Conservation (phyloP, 2,113 vertebrate species). For the Heterocephalus glaber region DNA sequence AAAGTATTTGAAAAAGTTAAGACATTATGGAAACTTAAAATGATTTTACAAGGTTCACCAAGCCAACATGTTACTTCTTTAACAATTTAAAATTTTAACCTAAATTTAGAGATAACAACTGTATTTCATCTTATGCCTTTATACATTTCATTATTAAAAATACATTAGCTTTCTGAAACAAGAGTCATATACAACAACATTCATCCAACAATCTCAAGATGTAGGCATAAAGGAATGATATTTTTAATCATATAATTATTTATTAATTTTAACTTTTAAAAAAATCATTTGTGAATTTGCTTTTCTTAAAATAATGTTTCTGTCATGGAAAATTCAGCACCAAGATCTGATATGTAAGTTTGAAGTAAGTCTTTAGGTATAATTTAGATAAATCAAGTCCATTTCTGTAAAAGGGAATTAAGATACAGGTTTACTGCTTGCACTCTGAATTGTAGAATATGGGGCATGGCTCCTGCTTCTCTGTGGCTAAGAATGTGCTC, state of each 20-base stretch:
- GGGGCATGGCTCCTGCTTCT: not conserved
- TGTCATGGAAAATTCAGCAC: constrained; percentile 13
- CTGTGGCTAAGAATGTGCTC: not conserved
- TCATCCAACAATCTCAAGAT: constrained; percentile 82
- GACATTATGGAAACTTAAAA: not conserved
- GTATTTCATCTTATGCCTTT: constrained; percentile 79
- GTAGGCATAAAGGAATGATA: constrained; percentile 75
- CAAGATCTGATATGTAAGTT: not conserved
- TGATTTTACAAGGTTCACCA: not conserved
- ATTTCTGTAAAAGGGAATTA: not conserved
- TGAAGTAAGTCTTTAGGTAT: not conserved
- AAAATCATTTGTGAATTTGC: not conserved
- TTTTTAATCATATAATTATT: constrained; percentile 83
- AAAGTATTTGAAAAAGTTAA: constrained; percentile 9
- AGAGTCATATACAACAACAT: constrained; percentile 75
- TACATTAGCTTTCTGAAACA: constrained; percentile 76
- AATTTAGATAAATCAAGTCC: not conserved
- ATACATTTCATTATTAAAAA: constrained; percentile 78
- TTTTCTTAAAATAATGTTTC: constrained; percentile 1
- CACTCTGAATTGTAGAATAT: not conserved
- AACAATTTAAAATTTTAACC: constrained; percentile 71
- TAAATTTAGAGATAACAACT: constrained; percentile 70
- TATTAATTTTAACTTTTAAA: not conserved
- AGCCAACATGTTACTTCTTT: constrained; percentile 57
- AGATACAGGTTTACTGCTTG: not conserved